Evolutionary conservation across 2,888 invertebrate species (phyloP), one percentile per base, ranked within the genome.

Genomic region (Noctua janthe): DNA sequence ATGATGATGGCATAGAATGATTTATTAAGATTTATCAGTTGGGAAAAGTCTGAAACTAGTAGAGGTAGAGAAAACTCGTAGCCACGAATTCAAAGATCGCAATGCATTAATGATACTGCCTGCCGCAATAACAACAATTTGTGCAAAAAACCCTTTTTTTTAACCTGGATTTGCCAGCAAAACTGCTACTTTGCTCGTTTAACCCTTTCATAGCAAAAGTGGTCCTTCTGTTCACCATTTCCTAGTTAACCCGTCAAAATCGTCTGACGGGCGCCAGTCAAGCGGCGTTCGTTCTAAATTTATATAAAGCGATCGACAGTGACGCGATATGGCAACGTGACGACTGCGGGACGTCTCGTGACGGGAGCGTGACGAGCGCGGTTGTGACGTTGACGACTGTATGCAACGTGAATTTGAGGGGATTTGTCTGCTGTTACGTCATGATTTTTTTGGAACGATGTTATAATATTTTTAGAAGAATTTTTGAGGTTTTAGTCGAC

Each of bases 261-360:
- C 94, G 94, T 92, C 91, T 94, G 95, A 94, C 94, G 91, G 75
- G 91, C 91, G 89, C 91, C 90, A 90, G 94, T 94, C 94, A 94
- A 92, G 92, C 91, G 93, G 91, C 91, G 79, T 80, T 94, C 92
- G 79, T 86, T 94, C 95, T 94, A 94, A 94, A 95, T 94, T 94
- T 94, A 94, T 94, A 94, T 93, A 92, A 87, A 91, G 91, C 91
- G 94, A 95, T 94, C 95, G 95, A 95, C 96, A 94, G 90, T 93
- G 95, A 95, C 92, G 91, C 92, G 95, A 95, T 95, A 95, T 91
- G 93, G 92, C 88, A 90, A 91, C 92, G 94, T 93, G 94, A 92
- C 86, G 89, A 87, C 90, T 91, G 77, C 71, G 71, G 71, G 71
- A 51, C 20, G 29, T 49, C 51, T 71, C 92, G 93, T 92, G 93